Conservation (phyloP, 1,140 invertebrate species). For the Pseudomyrmex flavicornis region DNA sequence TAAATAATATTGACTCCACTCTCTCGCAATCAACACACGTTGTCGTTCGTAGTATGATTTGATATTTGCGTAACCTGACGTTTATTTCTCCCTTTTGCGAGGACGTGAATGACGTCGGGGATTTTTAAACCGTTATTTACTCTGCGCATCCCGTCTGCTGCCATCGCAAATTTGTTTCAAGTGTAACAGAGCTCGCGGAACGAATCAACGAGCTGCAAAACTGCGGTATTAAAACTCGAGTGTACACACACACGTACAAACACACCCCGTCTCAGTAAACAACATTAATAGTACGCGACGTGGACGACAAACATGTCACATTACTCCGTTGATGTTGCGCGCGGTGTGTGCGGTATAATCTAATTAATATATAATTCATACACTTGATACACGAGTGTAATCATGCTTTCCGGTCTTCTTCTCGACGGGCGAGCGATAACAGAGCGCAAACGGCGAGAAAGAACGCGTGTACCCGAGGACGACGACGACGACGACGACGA, state of each 20-base stretch:
- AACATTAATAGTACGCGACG: slow-evolving; percentile 6
- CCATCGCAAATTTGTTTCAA: not conserved
- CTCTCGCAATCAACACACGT: slow-evolving; percentile 15
- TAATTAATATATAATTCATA: slow-evolving; percentile 51
- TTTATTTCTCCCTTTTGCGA: slow-evolving; percentile 19
- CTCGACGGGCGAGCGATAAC: not conserved
- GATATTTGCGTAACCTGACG: not conserved
- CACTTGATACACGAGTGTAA: slow-evolving; percentile 26
- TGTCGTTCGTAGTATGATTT: not conserved
- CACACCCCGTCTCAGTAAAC: not conserved
- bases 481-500: not conserved
- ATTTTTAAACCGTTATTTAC: not conserved
- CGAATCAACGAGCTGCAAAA: slow-evolving; percentile 3
- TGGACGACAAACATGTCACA: not conserved
- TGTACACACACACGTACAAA: too few species aligned
- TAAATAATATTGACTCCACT: slow-evolving; percentile 41
- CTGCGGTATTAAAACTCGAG: slow-evolving; percentile 23
- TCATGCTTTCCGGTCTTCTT: not conserved
- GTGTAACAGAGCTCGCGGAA: not conserved
- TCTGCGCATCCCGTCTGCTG: not conserved
- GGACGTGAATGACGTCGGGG: not conserved
- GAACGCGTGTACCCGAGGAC: not conserved
- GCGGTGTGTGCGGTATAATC: not conserved
- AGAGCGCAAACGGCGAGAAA: not conserved
- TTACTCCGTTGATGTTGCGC: not conserved